Evolutionary conservation across 2,797 vertebrate genomes (phyloP).

Genomic region (Platalea minor): DNA sequence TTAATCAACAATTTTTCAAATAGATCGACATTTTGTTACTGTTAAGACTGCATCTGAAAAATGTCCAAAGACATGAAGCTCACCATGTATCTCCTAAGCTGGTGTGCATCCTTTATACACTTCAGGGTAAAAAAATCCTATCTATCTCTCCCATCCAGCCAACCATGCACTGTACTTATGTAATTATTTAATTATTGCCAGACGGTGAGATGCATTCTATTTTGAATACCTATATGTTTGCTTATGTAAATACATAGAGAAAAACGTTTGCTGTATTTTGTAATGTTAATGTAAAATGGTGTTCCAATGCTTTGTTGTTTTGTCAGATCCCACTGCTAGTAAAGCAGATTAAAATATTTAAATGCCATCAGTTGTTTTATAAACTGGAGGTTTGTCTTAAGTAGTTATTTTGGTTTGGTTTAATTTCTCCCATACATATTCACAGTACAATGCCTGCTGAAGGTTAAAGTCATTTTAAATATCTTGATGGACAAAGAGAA

Average conservation of each 20-base stretch:
- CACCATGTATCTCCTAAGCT: constrained; percentile 57
- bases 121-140: constrained; percentile 56
- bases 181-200: constrained; percentile 65
- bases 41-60: constrained; percentile 28
- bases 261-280: constrained; percentile 62
- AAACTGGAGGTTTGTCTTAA: constrained; percentile 60
- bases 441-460: background rate
- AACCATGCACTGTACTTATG: constrained; percentile 51
- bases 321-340: constrained; percentile 52
- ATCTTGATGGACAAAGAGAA: constrained; percentile 4
- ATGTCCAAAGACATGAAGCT: constrained; percentile 57
- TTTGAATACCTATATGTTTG: constrained; percentile 61
- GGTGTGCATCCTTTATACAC: constrained; percentile 51
- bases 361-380: constrained; percentile 54
- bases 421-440: background rate
- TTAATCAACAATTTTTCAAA: background rate
- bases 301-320: constrained; percentile 56
- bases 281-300: constrained; percentile 67
- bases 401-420: background rate
- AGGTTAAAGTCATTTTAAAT: background rate
- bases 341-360: constrained; percentile 68
- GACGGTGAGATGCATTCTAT: constrained; percentile 61
- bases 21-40: constrained; percentile 10
- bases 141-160: constrained; percentile 30
- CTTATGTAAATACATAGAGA: constrained; percentile 58